Evolutionary conservation across 2,888 invertebrate genomes (phyloP), one percentile per base, ranked within the genome.

Genomic region (Drosophila atripex): DNA sequence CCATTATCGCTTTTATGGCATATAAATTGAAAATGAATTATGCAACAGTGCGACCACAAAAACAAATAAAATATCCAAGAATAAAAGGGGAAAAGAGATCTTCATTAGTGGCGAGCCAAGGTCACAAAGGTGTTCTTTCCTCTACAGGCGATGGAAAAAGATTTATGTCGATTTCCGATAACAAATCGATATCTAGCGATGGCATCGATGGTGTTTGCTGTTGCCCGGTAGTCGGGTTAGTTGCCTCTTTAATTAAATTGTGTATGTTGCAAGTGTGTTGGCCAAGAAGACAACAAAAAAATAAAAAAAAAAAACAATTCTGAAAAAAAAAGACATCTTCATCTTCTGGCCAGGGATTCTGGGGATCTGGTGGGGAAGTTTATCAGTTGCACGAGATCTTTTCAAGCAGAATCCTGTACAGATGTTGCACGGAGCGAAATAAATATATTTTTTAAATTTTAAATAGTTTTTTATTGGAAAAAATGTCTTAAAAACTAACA

Each of bases 21-120:
- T 77, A 86, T 86, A 86, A 83, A 88, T 85, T 86, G 84, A 69
- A 76, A 85, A 75, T 87, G 86, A 88, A 88, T 87, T 82, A 88
- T 85, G 80, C 83, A 86, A 85, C 76, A 74, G 68, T 9, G 54
- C 45, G 35, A 14, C 38, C 39, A 45, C 38, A 47, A 51, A 54
- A 18, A 51, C 30, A 23, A 35, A n/a, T n/a, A n/a, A 35, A 35
- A n/a, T 35, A 35, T 35, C n/a, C 11, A 5, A 32, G 12, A 32
- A 32, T 4, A 11, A 12, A 12, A 12, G n/a, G 18, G 14, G 32
- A 11, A 41, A 35, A 16, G 46, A 76, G 64, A 76, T 73, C 83
- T 78, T 78, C 83, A 78, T 83, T 78, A 83, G 59, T 54, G 50
- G 35, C 32, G 1, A 35, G 12, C 30, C 73, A 71, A 71, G 70